Evolutionary conservation across 2,113 vertebrate species (phyloP).

Genomic region (Chaetodon auriga): DNA sequence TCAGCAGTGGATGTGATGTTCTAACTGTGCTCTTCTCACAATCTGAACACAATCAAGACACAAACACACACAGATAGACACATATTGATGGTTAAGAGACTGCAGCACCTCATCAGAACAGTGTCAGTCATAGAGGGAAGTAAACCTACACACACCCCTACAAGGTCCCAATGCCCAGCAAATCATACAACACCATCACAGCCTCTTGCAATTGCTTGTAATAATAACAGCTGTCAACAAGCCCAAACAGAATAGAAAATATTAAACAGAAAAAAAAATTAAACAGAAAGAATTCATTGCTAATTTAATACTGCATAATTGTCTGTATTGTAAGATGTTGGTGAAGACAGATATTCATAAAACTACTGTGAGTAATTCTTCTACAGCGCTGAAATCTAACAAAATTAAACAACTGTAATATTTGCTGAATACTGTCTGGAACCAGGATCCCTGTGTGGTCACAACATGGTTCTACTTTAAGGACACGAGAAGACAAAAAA

Average conservation of each 20-base stretch:
- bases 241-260: not conserved
- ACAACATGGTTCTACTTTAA: slow-evolving; percentile 4
- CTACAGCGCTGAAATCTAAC: not conserved
- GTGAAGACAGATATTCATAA: not conserved
- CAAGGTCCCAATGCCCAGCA: not conserved
- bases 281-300: not conserved
- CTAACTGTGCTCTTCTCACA: not conserved
- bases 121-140: not conserved
- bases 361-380: not conserved
- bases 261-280: too few relatives aligned
- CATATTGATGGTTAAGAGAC: not conserved
- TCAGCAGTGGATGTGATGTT: not conserved
- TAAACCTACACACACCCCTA: not conserved
- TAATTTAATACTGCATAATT: not conserved
- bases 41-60: too few relatives aligned
- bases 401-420: not conserved
- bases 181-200: slow-evolving; percentile 8
- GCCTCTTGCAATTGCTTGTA: not conserved
- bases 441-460: not conserved
- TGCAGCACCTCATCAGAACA: not conserved
- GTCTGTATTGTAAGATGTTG: not conserved
- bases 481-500: not conserved
- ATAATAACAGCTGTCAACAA: not conserved
- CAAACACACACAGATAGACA: not conserved
- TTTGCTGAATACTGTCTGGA: not conserved